Conservation (phyloP, 1,140 invertebrate species). For the Elysia chlorotica region DNA sequence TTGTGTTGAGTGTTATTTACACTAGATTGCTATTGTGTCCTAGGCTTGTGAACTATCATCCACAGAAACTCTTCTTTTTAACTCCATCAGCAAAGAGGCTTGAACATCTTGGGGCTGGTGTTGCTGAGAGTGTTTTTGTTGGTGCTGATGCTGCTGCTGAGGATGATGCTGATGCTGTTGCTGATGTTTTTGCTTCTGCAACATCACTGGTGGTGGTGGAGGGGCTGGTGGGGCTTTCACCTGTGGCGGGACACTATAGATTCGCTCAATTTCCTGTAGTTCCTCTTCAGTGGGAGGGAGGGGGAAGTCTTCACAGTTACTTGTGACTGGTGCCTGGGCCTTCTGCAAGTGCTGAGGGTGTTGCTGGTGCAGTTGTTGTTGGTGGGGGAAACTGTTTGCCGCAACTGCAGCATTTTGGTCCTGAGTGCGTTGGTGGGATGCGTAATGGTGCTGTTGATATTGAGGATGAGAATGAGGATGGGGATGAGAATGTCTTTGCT, state of each 20-base stretch:
- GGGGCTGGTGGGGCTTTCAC: neutral
- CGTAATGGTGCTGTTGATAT: neutral
- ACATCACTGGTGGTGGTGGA: neutral
- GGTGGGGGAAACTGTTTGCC: neutral
- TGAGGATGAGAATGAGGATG: conserved; percentile 23
- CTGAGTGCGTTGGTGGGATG: conserved; percentile 17
- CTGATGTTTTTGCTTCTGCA: neutral
- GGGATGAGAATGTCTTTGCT: conserved; percentile 23
- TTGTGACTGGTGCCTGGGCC: neutral
- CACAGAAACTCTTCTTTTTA: conserved; percentile 25
- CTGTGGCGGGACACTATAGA: conserved; percentile 30
- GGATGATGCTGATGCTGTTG: neutral
- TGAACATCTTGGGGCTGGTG: conserved; percentile 19
- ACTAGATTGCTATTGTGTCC: no score
- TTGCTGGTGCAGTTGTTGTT: conserved; percentile 69
- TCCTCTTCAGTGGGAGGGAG: conserved; percentile 45
- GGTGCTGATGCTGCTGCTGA: neutral
- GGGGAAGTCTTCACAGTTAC: conserved; percentile 38
- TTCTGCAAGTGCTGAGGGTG: conserved; percentile 74
- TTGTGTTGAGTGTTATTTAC: no score
- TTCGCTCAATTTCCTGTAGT: conserved; percentile 42
- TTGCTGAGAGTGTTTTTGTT: neutral
- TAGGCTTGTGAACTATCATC: conserved; percentile 10
- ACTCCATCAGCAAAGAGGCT: conserved; percentile 25
- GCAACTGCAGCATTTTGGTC: conserved; percentile 10